Conservation (phyloP, 2,797 vertebrate species). For the Sciurus carolinensis region DNA sequence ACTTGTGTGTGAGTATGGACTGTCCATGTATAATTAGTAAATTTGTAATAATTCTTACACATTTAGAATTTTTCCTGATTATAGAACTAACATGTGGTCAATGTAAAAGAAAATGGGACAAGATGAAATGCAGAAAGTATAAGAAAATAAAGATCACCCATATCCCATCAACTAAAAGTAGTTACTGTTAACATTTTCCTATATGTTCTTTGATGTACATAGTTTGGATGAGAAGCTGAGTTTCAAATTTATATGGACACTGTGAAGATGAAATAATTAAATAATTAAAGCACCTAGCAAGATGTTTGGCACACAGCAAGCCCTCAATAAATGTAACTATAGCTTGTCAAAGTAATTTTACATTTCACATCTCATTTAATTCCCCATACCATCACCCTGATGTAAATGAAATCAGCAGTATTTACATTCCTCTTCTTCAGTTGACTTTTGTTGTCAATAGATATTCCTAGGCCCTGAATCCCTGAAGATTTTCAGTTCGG, state of each 20-base stretch:
- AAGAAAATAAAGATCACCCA: slow-evolving; percentile 8
- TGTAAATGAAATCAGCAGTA: slow-evolving; percentile 30
- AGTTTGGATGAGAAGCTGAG: background rate
- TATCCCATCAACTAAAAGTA: background rate
- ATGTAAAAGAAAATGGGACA: background rate
- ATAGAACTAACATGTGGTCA: background rate
- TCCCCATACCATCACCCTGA: background rate
- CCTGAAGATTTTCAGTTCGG: background rate
- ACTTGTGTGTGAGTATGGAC: background rate
- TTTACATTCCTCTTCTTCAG: slow-evolving; percentile 28
- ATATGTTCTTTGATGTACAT: background rate
- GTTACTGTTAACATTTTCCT: background rate
- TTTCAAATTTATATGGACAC: background rate
- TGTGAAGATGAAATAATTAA: slow-evolving; percentile 4
- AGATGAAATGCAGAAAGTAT: background rate
- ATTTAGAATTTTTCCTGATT: slow-evolving; percentile 34
- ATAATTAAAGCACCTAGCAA: background rate
- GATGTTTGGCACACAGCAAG: background rate
- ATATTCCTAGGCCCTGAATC: background rate
- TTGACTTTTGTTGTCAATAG: background rate
- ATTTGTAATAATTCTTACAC: slow-evolving; percentile 4
- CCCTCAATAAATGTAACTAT: background rate
- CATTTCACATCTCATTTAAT: slow-evolving; percentile 20
- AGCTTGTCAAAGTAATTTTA: slow-evolving; percentile 5
- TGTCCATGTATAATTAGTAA: background rate